Conservation (phyloP, 2,888 invertebrate genomes). For the Antitype chi region DNA sequence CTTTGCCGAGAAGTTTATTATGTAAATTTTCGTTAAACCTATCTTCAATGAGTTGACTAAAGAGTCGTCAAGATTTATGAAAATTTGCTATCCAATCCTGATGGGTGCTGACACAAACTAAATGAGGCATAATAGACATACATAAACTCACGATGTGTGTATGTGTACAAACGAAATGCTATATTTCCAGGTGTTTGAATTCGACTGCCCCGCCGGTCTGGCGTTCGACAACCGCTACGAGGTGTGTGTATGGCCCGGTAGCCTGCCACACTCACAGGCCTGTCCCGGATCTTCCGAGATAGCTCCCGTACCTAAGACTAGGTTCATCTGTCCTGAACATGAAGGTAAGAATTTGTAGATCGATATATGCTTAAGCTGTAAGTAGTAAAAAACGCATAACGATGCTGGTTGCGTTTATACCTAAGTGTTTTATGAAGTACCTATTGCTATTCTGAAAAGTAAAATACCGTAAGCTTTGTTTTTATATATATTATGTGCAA, state of each 20-base stretch:
- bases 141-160: too few species aligned
- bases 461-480: too few species aligned
- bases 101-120: background rate
- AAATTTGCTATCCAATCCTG: background rate
- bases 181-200: conserved; percentile 91
- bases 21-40: background rate
- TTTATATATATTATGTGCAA: too few species aligned
- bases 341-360: conserved; percentile 82
- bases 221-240: conserved; percentile 94
- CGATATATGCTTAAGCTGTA: too few species aligned
- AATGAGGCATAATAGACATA: too few species aligned
- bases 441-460: too few species aligned
- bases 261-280: conserved; percentile 92
- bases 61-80: background rate
- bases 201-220: conserved; percentile 94
- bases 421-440: too few species aligned
- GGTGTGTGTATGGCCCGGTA: conserved; percentile 95
- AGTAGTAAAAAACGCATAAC: too few species aligned
- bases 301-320: conserved; percentile 92
- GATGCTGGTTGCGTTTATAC: too few species aligned
- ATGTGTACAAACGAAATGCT: background rate
- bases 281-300: conserved; percentile 95
- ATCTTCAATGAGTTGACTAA: background rate
- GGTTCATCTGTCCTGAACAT: conserved; percentile 93
- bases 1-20: background rate